phyloP scores from a whole-genome alignment of 2,797 vertebrate species.

The Alcedo atthis region DNA sequence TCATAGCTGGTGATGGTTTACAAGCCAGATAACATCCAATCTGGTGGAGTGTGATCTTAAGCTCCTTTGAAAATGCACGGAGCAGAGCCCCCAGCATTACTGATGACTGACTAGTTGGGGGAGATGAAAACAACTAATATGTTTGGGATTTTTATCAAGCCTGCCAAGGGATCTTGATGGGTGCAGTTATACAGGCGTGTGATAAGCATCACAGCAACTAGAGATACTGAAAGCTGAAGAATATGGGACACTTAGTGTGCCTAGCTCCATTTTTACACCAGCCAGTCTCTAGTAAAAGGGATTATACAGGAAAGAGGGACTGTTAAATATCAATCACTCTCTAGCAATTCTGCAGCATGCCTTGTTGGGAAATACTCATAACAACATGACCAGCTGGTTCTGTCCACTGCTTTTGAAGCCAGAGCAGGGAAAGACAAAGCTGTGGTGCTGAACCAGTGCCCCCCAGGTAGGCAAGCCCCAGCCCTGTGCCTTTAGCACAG shows the following conservation, averaged over 20 bases:
- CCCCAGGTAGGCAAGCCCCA: background rate
- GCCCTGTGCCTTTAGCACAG: background rate
- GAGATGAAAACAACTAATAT: background rate
- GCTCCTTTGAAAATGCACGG: constrained; percentile 35
- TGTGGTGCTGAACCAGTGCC: background rate
- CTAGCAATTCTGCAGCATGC: background rate
- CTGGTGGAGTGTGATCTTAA: constrained; percentile 18
- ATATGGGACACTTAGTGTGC: background rate
- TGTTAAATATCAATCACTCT: constrained; percentile 26
- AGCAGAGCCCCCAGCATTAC: constrained; percentile 10
- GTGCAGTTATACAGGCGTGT: background rate
- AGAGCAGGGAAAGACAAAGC: background rate
- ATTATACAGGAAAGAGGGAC: background rate
- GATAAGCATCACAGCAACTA: constrained; percentile 48
- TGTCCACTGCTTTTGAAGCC: background rate
- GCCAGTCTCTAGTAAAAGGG: background rate
- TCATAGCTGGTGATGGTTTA: constrained; percentile 44
- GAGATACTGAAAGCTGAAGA: constrained; percentile 18
- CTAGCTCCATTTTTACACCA: constrained; percentile 2
- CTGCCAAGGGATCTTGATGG: background rate
- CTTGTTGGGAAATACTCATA: background rate
- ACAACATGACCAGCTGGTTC: background rate
- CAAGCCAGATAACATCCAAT: constrained; percentile 53
- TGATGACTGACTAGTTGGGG: constrained; percentile 32
- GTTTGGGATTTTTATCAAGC: constrained; percentile 55